Evolutionary conservation across 2,888 invertebrate genomes (phyloP).

Genomic region (Mythimna lalbum): DNA sequence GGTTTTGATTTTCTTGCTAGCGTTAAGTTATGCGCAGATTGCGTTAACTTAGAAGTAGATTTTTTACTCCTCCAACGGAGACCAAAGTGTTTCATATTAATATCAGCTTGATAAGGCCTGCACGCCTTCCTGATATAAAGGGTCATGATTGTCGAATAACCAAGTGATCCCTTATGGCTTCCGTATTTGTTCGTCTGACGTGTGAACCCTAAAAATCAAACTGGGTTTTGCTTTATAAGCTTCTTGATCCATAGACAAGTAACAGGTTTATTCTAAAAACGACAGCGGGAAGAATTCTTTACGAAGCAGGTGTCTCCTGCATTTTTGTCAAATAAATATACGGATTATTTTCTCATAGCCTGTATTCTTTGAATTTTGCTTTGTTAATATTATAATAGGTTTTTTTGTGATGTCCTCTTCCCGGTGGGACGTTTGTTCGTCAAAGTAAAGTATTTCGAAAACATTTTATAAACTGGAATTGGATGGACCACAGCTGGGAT

Average conservation of each 20-base stretch:
- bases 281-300: slow-evolving; percentile 9
- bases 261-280: slow-evolving; percentile 38
- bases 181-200: too few relatives aligned
- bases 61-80: too few relatives aligned
- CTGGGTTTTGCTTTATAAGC: not conserved
- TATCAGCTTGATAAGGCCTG: too few relatives aligned
- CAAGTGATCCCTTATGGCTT: too few relatives aligned
- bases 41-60: too few relatives aligned
- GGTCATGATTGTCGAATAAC: too few relatives aligned
- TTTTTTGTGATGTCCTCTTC: slow-evolving; percentile 7
- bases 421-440: not conserved
- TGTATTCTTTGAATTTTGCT: slow-evolving; percentile 33
- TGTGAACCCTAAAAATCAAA: not conserved
- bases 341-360: slow-evolving; percentile 2
- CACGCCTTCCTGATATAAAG: too few relatives aligned
- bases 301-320: slow-evolving; percentile 36
- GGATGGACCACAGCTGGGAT: not conserved
- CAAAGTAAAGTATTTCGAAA: not conserved
- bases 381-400: slow-evolving; percentile 23
- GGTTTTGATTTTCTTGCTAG: too few relatives aligned
- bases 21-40: too few relatives aligned
- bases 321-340: slow-evolving; percentile 10
- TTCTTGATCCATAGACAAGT: slow-evolving; percentile 16
- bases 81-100: too few relatives aligned
- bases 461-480: not conserved